Conservation (phyloP, 2,113 vertebrate species). For the Falcunculus frontatus region DNA sequence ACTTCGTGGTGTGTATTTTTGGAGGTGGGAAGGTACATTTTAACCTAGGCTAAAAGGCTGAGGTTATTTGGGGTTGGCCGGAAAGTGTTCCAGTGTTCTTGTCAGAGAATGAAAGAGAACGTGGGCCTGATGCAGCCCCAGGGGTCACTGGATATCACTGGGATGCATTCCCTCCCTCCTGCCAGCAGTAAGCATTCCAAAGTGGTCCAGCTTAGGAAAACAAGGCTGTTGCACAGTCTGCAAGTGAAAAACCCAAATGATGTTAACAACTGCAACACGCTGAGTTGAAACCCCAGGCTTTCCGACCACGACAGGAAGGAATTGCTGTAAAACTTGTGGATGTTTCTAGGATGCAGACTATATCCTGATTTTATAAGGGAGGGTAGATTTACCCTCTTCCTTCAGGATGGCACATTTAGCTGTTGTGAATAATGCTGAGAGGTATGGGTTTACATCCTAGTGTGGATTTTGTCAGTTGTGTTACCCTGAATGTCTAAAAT, state of each 20-base stretch:
- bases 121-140: neutral
- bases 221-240: neutral
- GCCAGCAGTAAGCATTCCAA: neutral
- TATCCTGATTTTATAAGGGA: neutral
- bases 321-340: neutral
- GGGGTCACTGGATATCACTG: neutral
- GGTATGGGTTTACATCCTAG: neutral
- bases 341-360: neutral
- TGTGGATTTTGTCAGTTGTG: rapidly evolving
- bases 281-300: neutral
- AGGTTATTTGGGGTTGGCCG: neutral
- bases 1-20: neutral
- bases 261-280: neutral
- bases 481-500: neutral
- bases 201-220: neutral
- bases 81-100: neutral
- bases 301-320: too few species aligned
- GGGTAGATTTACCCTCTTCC: neutral
- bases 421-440: neutral
- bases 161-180: neutral
- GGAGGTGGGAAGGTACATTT: too few species aligned
- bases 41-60: neutral
- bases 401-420: neutral
- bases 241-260: neutral
- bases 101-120: neutral